These are phyloP conservation scores for Tetraodon nigroviridis DNA, from an alignment of 2,113 vertebrate species.

Conservation along the genomic window DNA sequence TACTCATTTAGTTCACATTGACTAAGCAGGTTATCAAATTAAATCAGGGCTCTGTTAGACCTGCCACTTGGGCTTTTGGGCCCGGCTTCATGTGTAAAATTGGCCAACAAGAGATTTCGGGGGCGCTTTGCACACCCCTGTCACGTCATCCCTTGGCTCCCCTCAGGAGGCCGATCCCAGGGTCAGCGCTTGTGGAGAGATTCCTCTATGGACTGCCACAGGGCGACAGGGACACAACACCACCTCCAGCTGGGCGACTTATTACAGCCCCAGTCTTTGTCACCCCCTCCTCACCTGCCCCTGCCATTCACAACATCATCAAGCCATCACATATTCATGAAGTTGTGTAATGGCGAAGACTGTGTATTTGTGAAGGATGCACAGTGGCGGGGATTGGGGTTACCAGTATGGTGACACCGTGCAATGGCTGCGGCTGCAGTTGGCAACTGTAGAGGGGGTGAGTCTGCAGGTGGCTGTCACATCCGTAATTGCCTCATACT, in stretches of 20 bases:
- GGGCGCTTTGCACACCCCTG: slow-evolving; percentile 88
- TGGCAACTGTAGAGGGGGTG: slow-evolving; percentile 73
- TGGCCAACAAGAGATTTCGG: slow-evolving; percentile 94
- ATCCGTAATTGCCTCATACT: slow-evolving; percentile 98
- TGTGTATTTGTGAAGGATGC: slow-evolving; percentile 52
- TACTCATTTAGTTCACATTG: slow-evolving; percentile 99
- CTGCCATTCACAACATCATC: slow-evolving; percentile 96
- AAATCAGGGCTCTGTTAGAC: slow-evolving; percentile 88
- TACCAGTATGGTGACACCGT: slow-evolving; percentile 48
- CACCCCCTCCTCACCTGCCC: slow-evolving; percentile 87
- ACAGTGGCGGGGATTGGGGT: not conserved
- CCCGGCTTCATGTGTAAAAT: slow-evolving; percentile 97
- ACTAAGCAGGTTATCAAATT: slow-evolving; percentile 98
- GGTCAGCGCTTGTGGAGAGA: slow-evolving; percentile 91
- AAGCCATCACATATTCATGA: slow-evolving; percentile 99
- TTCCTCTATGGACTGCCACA: slow-evolving; percentile 89
- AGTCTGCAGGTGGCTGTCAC: slow-evolving; percentile 99
- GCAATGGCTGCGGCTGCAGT: slow-evolving; percentile 70
- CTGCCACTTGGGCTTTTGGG: slow-evolving; percentile 88
- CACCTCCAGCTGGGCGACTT: slow-evolving; percentile 97
- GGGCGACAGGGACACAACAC: slow-evolving; percentile 92
- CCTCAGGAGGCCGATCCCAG: slow-evolving; percentile 80
- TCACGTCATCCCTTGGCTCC: slow-evolving; percentile 87
- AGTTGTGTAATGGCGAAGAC: slow-evolving; percentile 65
- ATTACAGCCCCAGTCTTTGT: slow-evolving; percentile 80